Evolutionary conservation across 1,140 invertebrate genomes (phyloP), one percentile per base, ranked within the genome.

Genomic region (Drosophila grimshawi): DNA sequence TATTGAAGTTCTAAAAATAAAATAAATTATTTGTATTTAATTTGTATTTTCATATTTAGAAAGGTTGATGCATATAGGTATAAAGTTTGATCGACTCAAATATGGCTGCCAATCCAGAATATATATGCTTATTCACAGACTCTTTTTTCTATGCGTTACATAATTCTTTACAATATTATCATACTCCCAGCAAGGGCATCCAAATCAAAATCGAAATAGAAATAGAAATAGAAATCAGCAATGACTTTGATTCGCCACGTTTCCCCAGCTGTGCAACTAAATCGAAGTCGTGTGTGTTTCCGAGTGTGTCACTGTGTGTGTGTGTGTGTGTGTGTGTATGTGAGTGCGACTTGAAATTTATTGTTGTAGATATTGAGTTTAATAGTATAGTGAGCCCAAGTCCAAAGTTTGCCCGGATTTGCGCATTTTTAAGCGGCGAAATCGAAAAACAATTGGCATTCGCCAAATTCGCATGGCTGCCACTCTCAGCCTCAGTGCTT

Each of bases 361-460:
- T 91, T 74, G 83, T 79, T 81, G 70, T 70, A 81, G 89, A 91
- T 91, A 91, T 91, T 91, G 88, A 91, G 80, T 91, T 91, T 91
- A 85, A 88, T 88, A 85, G 80, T 89, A 6, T 37, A 53, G 43
- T 30, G 61, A 41, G 52, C 27, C 46, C 53, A 55, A 62, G 72
- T 69, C 60, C 66, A 55, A 68, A 35, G 46, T 41, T 59, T 43
- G 46, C 8, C 62, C 77, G 71, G 80, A 76, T 82, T 78, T 85
- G 59, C 62, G 74, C 69, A 79, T 79, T 79, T 79, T 79, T 76
- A 79, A 79, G 73, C 80, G 73, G 49, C 68, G 68, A 82, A 90
- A 90, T 83, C 88, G 76, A 83, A 82, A 90, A 90, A 91, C 86
- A 90, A 90, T 90, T 90, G 86, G 81, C 86, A 86, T 88, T 43